Conservation (phyloP, 2,113 vertebrate genomes). For the Platichthys flesus region DNA sequence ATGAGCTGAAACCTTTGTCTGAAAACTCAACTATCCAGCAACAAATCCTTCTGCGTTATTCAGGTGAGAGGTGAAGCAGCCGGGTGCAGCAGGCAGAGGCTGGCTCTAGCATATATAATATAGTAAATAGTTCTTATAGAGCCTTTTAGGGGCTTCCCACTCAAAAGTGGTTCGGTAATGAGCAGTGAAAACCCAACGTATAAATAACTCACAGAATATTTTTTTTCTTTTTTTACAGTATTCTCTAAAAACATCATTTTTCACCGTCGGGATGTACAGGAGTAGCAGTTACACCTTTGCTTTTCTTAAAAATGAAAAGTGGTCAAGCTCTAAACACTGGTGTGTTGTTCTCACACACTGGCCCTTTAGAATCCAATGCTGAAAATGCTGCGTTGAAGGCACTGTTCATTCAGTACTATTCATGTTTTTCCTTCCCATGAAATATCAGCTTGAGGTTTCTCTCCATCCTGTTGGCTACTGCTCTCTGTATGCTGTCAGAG, state of each 20-base stretch:
- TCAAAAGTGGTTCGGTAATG: slow-evolving; percentile 1
- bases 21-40: too few relatives aligned
- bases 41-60: too few relatives aligned
- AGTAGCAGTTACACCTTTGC: slow-evolving; percentile 30
- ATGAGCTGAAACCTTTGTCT: too few relatives aligned
- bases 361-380: slow-evolving; percentile 39
- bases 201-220: background rate
- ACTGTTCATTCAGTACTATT: slow-evolving; percentile 60
- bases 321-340: slow-evolving; percentile 24
- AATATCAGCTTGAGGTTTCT: slow-evolving; percentile 47
- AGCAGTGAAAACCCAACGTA: background rate
- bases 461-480: slow-evolving; percentile 61
- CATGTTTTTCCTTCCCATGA: slow-evolving; percentile 66
- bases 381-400: slow-evolving; percentile 29
- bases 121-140: too few relatives aligned
- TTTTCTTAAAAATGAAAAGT: slow-evolving; percentile 46
- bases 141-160: too few relatives aligned
- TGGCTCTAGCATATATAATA: background rate
- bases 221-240: slow-evolving; percentile 5
- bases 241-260: slow-evolving; percentile 21
- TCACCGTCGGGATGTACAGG: background rate
- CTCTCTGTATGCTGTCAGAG: slow-evolving; percentile 53
- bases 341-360: slow-evolving; percentile 57
- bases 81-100: too few relatives aligned
- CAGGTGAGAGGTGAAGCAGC: too few relatives aligned